Evolutionary conservation across 2,888 invertebrate species (phyloP).

Genomic region (Sesia apiformis): DNA sequence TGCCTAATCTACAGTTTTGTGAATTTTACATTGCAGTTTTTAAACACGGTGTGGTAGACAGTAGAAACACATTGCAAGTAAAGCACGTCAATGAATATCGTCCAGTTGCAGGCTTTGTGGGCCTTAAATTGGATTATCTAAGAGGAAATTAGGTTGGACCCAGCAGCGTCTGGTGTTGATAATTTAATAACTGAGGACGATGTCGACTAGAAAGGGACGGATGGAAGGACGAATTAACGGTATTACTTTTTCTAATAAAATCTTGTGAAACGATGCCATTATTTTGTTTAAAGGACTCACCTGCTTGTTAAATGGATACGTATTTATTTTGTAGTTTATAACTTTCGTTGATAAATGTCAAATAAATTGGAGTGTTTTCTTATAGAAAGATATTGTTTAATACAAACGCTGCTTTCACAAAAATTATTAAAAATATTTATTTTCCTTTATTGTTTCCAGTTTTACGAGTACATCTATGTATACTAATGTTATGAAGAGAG

Average conservation of each 20-base stretch:
- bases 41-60: not conserved
- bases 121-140: not conserved
- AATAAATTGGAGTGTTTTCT: too few relatives aligned
- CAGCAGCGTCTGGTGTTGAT: constrained; percentile 9
- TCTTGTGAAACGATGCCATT: not conserved
- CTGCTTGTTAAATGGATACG: too few relatives aligned
- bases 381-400: too few relatives aligned
- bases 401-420: too few relatives aligned
- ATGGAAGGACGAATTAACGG: not conserved
- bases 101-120: not conserved
- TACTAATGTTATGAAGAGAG: too few relatives aligned
- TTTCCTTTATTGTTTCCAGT: too few relatives aligned
- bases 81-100: not conserved
- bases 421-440: too few relatives aligned
- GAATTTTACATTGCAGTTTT: not conserved
- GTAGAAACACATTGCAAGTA: not conserved
- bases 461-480: too few relatives aligned
- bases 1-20: not conserved
- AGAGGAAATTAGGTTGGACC: not conserved
- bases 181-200: constrained; percentile 12
- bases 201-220: not conserved
- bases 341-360: too few relatives aligned
- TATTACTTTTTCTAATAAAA: not conserved
- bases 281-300: too few relatives aligned
- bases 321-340: too few relatives aligned